A percentile compares a stretch with the other conserved stretches of the same genome.
phyloP scores from a whole-genome alignment of 2,113 vertebrate species.

The Larimichthys crocea region DNA sequence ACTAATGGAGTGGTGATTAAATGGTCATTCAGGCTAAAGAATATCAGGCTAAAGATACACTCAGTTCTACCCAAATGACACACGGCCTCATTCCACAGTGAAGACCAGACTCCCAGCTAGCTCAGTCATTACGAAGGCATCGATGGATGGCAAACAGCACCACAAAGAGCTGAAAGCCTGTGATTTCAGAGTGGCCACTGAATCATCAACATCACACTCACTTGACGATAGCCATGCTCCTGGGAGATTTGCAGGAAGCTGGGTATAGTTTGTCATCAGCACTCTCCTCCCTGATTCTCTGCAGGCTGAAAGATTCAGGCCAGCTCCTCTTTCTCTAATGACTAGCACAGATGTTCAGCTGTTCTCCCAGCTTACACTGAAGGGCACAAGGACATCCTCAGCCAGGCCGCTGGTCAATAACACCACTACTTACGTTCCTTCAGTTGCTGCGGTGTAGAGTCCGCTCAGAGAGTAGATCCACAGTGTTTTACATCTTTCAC shows the following conservation, averaged over 20 bases:
- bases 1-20: conserved; percentile 20
- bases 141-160: conserved; percentile 31
- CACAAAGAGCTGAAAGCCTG: conserved; percentile 7
- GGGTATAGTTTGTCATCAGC: conserved; percentile 75
- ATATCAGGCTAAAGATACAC: conserved; percentile 2
- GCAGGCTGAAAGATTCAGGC: conserved; percentile 80
- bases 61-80: background rate
- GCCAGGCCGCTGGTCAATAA: conserved; percentile 28
- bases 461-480: background rate
- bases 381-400: conserved; percentile 39
- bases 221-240: conserved; percentile 27
- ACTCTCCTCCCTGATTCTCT: conserved; percentile 54
- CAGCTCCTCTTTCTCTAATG: conserved; percentile 69
- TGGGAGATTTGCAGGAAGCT: conserved; percentile 51
- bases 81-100: background rate
- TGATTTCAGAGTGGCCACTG: conserved; percentile 21
- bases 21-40: background rate
- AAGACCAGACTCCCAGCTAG: background rate
- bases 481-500: background rate
- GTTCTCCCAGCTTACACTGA: conserved; percentile 37
- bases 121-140: conserved; percentile 20
- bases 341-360: conserved; percentile 74
- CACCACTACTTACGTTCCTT: background rate
- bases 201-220: background rate
- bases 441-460: background rate